Evolutionary conservation across 2,113 vertebrate genomes (phyloP).

Genomic region (Spilogale gracilis): DNA sequence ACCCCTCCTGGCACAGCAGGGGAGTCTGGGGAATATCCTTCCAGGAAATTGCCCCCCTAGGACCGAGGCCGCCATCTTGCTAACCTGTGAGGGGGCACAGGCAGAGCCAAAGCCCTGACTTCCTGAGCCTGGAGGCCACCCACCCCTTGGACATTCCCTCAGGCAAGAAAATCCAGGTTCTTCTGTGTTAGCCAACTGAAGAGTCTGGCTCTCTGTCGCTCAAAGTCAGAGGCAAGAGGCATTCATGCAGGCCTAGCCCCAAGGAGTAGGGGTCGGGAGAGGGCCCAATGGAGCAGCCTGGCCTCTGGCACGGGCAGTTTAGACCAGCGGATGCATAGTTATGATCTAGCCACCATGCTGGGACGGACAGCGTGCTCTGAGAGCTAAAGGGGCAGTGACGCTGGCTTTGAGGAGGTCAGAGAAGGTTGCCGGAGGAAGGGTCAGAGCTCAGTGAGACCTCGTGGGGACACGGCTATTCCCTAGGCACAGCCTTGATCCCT

Average conservation of each 20-base stretch:
- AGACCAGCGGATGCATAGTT: fast-evolving
- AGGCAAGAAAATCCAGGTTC: not conserved
- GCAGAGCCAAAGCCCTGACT: not conserved
- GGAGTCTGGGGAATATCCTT: not conserved
- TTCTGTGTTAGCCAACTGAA: not conserved
- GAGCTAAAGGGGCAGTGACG: not conserved
- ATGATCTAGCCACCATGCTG: fast-evolving
- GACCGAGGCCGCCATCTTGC: not conserved
- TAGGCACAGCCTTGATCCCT: too few species aligned
- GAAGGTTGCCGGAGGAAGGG: not conserved
- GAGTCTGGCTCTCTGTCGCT: not conserved
- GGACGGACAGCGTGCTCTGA: not conserved
- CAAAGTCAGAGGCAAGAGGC: not conserved
- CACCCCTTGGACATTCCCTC: not conserved
- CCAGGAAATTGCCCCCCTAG: not conserved
- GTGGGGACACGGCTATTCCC: not conserved
- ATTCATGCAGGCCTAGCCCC: not conserved
- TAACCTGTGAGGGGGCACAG: not conserved
- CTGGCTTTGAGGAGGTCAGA: not conserved
- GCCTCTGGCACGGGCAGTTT: not conserved
- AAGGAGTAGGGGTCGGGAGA: not conserved
- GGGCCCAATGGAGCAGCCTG: not conserved
- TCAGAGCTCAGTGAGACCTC: not conserved
- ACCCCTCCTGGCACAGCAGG: not conserved
- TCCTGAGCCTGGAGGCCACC: not conserved